phyloP scores from a whole-genome alignment of 1,140 invertebrate species.

The Drosophila orosa region DNA sequence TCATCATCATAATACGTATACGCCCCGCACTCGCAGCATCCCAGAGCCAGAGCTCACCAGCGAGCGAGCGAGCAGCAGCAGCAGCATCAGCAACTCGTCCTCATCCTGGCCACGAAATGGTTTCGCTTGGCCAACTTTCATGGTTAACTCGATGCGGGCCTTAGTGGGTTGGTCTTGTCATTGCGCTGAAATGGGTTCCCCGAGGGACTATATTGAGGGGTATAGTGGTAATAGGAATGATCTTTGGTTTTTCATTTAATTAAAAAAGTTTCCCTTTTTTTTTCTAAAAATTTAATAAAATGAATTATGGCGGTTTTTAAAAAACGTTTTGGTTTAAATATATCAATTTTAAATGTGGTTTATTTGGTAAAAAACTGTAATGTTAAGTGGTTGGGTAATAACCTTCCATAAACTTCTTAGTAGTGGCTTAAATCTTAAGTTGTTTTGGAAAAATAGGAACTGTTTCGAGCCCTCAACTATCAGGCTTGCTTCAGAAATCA shows the following conservation, averaged over 20 bases:
- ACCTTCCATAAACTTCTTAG: not conserved
- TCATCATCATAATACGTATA: slow-evolving; percentile 55
- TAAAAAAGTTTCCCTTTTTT: not conserved
- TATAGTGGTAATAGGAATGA: not conserved
- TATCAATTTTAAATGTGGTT: not conserved
- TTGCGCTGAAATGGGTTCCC: slow-evolving; percentile 23
- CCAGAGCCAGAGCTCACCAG: slow-evolving; percentile 10
- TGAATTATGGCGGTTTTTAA: not conserved
- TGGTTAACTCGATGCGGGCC: slow-evolving; percentile 52
- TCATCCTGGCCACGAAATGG: slow-evolving; percentile 62
- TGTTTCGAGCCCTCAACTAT: not conserved
- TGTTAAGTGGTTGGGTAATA: not conserved
- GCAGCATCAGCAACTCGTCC: slow-evolving; percentile 18
- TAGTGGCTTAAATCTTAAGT: not conserved
- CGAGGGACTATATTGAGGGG: slow-evolving; percentile 7
- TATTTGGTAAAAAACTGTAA: not conserved
- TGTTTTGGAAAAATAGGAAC: not conserved
- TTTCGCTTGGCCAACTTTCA: slow-evolving; percentile 76
- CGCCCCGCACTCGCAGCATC: slow-evolving; percentile 16
- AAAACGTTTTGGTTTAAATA: not conserved
- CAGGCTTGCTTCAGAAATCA: not conserved
- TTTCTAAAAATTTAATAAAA: not conserved
- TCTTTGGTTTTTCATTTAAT: not conserved
- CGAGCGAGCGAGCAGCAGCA: slow-evolving; percentile 9
- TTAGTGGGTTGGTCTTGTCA: slow-evolving; percentile 35